phyloP scores from a whole-genome alignment of 2,113 vertebrate genomes.

The Notarius lentiginosus region DNA sequence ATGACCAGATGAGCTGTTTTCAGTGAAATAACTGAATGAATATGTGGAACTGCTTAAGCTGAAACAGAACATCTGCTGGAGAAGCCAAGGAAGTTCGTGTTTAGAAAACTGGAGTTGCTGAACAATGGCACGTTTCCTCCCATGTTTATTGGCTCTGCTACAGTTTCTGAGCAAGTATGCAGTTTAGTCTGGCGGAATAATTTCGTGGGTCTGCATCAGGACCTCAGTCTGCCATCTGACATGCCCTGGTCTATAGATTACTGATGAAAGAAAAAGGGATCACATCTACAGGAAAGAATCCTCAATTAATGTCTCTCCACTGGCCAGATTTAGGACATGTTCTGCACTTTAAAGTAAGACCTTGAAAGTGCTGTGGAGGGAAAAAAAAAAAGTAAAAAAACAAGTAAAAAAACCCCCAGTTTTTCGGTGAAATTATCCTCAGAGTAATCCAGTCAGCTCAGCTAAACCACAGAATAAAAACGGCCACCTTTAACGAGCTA shows the following conservation, averaged over 20 bases:
- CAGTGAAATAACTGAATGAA: neutral
- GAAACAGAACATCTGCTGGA: neutral
- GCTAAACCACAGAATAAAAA: neutral
- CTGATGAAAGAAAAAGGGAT: neutral
- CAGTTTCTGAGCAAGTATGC: neutral
- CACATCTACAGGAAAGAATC: neutral
- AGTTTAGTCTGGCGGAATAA: neutral
- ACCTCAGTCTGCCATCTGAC: neutral
- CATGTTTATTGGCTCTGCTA: neutral
- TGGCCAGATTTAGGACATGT: neutral
- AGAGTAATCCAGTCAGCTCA: neutral
- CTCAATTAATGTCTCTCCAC: neutral
- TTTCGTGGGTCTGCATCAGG: neutral
- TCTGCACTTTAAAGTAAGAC: neutral
- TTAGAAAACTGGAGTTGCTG: neutral
- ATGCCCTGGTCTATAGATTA: neutral
- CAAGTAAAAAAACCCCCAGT: neutral
- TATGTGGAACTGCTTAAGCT: neutral
- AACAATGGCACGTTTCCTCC: neutral
- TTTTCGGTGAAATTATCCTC: neutral
- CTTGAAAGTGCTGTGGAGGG: neutral
- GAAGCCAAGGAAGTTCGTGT: neutral
- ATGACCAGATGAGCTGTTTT: neutral
- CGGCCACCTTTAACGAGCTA: neutral
- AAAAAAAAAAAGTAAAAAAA: neutral